Base-by-base conservation (phyloP, 2,797 vertebrate species). In the Vireo griseus region DNA sequence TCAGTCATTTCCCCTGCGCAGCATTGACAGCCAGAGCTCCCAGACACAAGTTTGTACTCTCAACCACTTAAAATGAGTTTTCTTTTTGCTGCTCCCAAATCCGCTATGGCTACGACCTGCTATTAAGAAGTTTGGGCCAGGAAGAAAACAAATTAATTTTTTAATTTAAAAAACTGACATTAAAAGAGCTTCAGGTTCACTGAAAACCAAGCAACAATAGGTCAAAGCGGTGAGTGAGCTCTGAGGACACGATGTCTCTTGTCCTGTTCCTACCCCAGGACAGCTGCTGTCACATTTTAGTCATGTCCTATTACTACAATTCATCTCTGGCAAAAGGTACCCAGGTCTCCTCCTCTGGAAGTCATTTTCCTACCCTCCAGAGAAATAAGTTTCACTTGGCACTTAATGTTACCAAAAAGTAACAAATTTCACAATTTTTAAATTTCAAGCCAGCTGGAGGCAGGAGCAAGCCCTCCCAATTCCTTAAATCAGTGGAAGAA, bases 391-490 rank as follows among this genome's bases (percentile, higher is more conserved):
- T 88, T 93, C 83, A 33, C 76, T 94, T 97, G 97, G 97, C 97
- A 97, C 96, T 95, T 96, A 57, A 44, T 67, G 78, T 97, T 94
- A 97, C 74, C 44, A 95, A 91, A 94, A 92, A 72, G 90, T 92
- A 95, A 92, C 77, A 57, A 89, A 94, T 82, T 68, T 72, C 81
- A 63, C 66, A 15, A 45, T 16, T 58, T 58, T 59, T 11, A 88
- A 55, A 73, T 85, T 90, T 63, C 78, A 63, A 88, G 69, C 74
- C 47, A 3, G 15, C 28, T 25, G 55, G 86, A 94, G 88, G 86
- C 74, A 79, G 39, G 24, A 90, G 51, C 24, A 50, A 48, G 22
- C 42, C 15, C 6, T 67, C 29, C 3, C 0, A 5, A 9, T 42
- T n/a, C 63, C 65, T 82, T 37, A 10, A 24, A 59, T 47, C 44